Conservation (phyloP, 2,797 vertebrate species). For the Oreortyx pictus region DNA sequence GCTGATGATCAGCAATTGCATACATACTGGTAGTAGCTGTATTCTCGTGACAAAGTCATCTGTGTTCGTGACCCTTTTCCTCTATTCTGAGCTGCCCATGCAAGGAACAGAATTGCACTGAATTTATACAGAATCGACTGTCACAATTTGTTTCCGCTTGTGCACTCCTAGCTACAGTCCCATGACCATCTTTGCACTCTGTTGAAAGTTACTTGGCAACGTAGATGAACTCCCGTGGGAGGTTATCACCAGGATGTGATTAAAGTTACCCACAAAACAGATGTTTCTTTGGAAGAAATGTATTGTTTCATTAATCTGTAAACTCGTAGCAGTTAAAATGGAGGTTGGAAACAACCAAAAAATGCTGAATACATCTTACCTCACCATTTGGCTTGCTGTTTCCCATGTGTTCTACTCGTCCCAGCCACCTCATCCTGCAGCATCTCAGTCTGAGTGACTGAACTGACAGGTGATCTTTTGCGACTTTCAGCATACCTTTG, state of each 20-base stretch:
- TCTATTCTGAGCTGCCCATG: rapidly evolving
- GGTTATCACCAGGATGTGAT: conserved; percentile 24
- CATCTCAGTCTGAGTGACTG: neutral
- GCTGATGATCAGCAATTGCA: neutral
- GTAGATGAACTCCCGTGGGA: neutral
- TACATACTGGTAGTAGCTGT: neutral
- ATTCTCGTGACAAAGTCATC: neutral
- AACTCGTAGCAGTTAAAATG: conserved; percentile 32
- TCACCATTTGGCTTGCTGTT: neutral
- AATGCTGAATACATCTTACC: neutral
- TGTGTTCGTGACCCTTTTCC: neutral
- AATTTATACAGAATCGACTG: neutral
- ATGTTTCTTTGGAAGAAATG: conserved; percentile 27
- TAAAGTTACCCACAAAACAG: conserved; percentile 35
- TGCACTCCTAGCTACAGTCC: neutral
- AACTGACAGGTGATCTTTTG: conserved; percentile 20
- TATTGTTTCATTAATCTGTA: conserved; percentile 46
- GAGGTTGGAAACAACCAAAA: neutral
- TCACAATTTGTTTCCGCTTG: neutral
- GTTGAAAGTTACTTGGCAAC: conserved; percentile 10
- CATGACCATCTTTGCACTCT: neutral
- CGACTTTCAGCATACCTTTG: conserved; percentile 39
- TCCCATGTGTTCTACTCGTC: neutral
- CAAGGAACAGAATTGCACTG: rapidly evolving
- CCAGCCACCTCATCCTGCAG: neutral